A percentile compares a stretch with the other conserved stretches of the same genome.
These are phyloP conservation scores for Amphiprion clarkii DNA, from an alignment of 2,797 vertebrate species.

Conservation along the genomic window DNA sequence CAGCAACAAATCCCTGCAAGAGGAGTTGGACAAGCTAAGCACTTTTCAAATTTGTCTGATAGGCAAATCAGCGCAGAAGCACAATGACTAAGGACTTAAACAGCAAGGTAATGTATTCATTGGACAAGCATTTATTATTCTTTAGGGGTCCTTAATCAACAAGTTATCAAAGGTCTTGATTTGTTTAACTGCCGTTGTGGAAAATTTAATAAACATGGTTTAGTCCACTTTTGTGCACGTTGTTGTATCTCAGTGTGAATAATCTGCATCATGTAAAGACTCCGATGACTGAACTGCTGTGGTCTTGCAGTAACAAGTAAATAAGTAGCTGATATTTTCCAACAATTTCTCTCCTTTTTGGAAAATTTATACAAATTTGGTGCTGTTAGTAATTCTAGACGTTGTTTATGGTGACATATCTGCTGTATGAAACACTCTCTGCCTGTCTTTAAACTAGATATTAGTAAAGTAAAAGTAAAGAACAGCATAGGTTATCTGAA, in stretches of 20 bases:
- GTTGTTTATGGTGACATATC: background rate
- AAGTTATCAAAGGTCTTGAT: background rate
- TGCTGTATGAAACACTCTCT: background rate
- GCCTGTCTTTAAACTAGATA: slow-evolving; percentile 21
- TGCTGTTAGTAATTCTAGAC: background rate
- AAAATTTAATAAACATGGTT: background rate
- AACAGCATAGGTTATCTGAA: slow-evolving; percentile 6
- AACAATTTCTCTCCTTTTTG: background rate
- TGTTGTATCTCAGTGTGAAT: background rate
- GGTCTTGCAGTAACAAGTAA: background rate
- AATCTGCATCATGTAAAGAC: background rate
- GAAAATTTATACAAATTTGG: background rate
- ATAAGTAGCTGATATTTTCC: background rate
- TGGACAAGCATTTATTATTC: background rate
- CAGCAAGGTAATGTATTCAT: slow-evolving; percentile 11
- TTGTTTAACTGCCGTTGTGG: background rate
- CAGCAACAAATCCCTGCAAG: slow-evolving; percentile 72
- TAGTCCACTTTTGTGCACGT: background rate
- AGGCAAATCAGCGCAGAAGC: slow-evolving; percentile 38
- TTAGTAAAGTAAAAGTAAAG: slow-evolving; percentile 1
- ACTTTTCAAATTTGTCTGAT: slow-evolving; percentile 67
- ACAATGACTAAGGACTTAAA: slow-evolving; percentile 42
- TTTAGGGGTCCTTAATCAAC: slow-evolving; percentile 7
- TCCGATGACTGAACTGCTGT: background rate
- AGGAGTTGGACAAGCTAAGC: slow-evolving; percentile 66